phyloP scores from a whole-genome alignment of 2,888 invertebrate genomes.

The Octonoba sinensis region DNA sequence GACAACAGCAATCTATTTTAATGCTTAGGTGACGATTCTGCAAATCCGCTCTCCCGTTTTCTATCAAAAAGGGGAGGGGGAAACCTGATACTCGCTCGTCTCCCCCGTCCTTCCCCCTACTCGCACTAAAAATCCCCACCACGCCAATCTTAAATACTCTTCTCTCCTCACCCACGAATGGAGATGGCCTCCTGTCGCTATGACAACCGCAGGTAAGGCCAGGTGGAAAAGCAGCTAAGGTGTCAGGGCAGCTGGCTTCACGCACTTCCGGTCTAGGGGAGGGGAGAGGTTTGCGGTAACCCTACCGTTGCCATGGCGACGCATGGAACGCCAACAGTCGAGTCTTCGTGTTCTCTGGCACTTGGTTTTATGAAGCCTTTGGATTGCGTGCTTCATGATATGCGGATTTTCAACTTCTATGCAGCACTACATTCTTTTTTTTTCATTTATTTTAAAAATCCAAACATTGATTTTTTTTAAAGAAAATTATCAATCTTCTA shows the following conservation, averaged over 20 bases:
- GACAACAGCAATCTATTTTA: slow-evolving; percentile 46
- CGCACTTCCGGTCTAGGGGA: slow-evolving; percentile 57
- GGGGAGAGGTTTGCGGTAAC: slow-evolving; percentile 37
- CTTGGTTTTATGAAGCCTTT: no score
- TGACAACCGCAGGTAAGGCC: slow-evolving; percentile 57
- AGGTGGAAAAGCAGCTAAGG: slow-evolving; percentile 51
- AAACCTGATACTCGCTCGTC: neutral
- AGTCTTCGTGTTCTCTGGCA: no score
- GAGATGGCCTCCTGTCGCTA: slow-evolving; percentile 30
- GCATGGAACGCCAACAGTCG: slow-evolving; percentile 38
- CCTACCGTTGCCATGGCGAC: slow-evolving; percentile 47
- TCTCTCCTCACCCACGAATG: slow-evolving; percentile 21
- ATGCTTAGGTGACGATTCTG: slow-evolving; percentile 26
- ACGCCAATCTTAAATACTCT: neutral
- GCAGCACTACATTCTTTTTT: no score
- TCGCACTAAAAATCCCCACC: neutral
- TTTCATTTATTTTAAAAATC: no score
- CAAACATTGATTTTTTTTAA: no score
- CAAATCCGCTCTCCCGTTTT: no score
- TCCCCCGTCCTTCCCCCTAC: slow-evolving; percentile 4
- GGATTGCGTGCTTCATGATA: no score
- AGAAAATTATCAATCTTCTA: no score
- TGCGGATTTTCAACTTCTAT: no score
- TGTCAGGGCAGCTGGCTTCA: slow-evolving; percentile 61
- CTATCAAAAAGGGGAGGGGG: no score